phyloP scores from a whole-genome alignment of 2,113 vertebrate genomes.

The Bos indicus region DNA sequence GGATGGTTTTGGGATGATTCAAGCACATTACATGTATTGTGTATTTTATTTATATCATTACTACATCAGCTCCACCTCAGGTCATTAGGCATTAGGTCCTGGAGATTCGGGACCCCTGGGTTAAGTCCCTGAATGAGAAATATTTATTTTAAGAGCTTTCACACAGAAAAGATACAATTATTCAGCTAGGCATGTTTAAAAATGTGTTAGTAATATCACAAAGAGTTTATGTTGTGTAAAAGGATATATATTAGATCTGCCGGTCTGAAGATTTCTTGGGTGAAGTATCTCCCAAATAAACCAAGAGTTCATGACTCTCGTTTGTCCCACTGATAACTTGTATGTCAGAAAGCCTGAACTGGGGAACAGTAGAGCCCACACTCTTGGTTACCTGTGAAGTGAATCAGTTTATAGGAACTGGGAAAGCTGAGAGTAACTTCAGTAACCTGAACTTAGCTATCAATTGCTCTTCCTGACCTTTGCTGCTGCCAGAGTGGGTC shows the following conservation, averaged over 20 bases:
- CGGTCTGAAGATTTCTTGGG: too few species aligned
- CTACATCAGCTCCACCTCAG: not conserved
- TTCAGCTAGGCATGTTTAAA: not conserved
- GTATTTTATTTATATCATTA: not conserved
- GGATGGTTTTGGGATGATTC: not conserved
- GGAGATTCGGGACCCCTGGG: not conserved
- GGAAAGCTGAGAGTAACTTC: not conserved
- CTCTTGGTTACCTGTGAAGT: not conserved
- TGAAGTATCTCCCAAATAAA: not conserved
- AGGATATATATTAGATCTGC: not conserved
- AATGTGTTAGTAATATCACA: not conserved
- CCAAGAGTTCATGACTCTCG: rapidly evolving
- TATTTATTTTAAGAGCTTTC: not conserved
- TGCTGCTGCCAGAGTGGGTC: not conserved
- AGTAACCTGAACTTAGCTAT: not conserved
- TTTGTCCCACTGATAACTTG: not conserved
- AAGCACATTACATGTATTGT: not conserved
- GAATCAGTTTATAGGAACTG: not conserved
- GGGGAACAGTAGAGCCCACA: not conserved
- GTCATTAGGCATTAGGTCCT: not conserved
- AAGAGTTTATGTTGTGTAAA: not conserved
- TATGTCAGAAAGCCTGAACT: not conserved
- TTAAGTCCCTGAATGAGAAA: not conserved
- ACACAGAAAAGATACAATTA: not conserved
- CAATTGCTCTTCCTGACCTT: not conserved